Conservation (phyloP, 2,113 vertebrate genomes). For the Megalops atlanticus region DNA sequence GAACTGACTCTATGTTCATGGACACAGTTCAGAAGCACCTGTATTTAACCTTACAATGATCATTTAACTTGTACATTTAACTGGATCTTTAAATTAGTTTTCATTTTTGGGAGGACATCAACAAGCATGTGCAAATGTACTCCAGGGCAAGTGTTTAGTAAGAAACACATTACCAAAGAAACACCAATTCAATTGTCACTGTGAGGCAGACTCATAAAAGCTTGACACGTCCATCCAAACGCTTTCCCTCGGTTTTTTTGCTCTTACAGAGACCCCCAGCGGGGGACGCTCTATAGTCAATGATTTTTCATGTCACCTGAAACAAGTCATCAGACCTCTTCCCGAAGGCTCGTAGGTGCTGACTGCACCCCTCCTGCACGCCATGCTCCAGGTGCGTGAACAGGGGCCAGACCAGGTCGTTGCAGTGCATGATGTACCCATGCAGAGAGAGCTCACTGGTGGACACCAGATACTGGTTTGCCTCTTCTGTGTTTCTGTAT, state of each 20-base stretch:
- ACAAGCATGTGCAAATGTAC: too few relatives aligned
- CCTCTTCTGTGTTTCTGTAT: conserved; percentile 76
- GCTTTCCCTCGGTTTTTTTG: background rate
- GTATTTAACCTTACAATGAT: background rate
- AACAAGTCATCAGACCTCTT: conserved; percentile 54
- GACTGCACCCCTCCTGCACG: conserved; percentile 71
- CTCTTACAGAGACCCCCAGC: background rate
- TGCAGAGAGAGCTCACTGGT: conserved; percentile 72
- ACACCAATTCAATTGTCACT: background rate
- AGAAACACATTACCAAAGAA: background rate
- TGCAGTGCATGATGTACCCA: conserved; percentile 65
- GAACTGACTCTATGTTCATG: background rate
- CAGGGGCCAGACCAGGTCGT: conserved; percentile 73
- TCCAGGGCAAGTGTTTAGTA: background rate
- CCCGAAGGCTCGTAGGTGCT: conserved; percentile 60
- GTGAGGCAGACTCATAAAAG: background rate
- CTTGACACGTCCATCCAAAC: background rate
- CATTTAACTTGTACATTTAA: background rate
- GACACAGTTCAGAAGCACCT: background rate
- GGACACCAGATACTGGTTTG: conserved; percentile 69
- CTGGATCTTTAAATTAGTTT: too few relatives aligned
- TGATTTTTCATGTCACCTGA: conserved; percentile 63
- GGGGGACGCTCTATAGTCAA: background rate
- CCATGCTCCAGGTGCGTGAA: conserved; percentile 75
- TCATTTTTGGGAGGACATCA: too few relatives aligned